Evolutionary conservation across 2,888 invertebrate genomes (phyloP).

Genomic region (Ophioninae sp.): DNA sequence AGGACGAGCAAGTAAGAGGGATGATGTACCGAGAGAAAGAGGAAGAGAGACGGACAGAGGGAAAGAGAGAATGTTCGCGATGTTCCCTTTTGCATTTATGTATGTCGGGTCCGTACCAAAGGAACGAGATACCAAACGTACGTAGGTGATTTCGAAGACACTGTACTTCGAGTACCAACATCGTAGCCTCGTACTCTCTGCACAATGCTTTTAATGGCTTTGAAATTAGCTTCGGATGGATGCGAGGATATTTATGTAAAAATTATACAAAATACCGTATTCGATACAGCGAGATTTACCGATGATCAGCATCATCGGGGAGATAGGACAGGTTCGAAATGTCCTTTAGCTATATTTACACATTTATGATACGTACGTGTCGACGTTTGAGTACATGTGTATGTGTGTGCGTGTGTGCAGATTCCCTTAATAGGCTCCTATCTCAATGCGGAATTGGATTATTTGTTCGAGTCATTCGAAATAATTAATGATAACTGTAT

Average conservation of each 20-base stretch:
- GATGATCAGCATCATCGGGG: not conserved
- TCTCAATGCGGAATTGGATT: constrained; percentile 61
- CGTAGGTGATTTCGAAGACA: not conserved
- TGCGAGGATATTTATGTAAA: not conserved
- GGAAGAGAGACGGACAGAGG: constrained; percentile 9
- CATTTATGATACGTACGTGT: not conserved
- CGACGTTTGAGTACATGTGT: not conserved
- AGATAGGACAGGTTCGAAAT: not conserved
- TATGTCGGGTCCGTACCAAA: constrained; percentile 54
- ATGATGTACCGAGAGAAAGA: constrained; percentile 26
- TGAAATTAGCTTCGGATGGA: not conserved
- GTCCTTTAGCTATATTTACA: not conserved
- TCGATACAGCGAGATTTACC: not conserved
- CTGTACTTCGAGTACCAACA: not conserved
- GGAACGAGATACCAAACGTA: constrained; percentile 17
- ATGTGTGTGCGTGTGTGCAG: constrained; percentile 1
- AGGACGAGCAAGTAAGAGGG: not conserved
- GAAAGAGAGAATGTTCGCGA: constrained; percentile 32
- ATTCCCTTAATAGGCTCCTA: constrained; percentile 8
- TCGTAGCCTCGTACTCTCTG: not conserved
- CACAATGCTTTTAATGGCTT: not conserved
- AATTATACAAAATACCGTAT: not conserved
- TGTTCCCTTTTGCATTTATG: constrained; percentile 59
- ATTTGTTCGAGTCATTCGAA: constrained; percentile 55
- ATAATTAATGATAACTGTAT: constrained; percentile 60